phyloP scores from a whole-genome alignment of 2,113 vertebrate genomes.

The Camelus dromedarius region DNA sequence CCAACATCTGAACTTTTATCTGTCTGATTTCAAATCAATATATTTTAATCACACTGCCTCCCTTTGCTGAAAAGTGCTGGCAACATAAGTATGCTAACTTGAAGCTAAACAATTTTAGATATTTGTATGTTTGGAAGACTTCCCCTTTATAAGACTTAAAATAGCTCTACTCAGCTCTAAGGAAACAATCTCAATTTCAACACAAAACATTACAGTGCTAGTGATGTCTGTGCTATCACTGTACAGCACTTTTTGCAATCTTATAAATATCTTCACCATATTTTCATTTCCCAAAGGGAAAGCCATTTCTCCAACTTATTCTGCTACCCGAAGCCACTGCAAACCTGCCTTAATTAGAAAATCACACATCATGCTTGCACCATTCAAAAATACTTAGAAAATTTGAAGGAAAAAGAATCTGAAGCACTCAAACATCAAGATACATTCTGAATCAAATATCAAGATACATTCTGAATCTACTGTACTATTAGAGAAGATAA shows the following conservation, averaged over 20 bases:
- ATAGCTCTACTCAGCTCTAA: not conserved
- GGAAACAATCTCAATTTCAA: not conserved
- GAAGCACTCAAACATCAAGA: slow-evolving; percentile 28
- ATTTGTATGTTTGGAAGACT: slow-evolving; percentile 6
- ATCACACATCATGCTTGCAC: not conserved
- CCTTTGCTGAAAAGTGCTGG: slow-evolving; percentile 4
- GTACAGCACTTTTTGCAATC: not conserved
- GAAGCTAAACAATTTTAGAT: slow-evolving; percentile 41
- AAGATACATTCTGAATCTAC: slow-evolving; percentile 45
- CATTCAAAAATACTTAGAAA: slow-evolving; percentile 47
- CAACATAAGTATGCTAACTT: slow-evolving; percentile 48
- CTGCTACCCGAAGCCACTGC: not conserved
- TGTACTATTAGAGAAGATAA: slow-evolving; percentile 40
- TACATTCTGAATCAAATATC: not conserved
- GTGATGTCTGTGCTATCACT: not conserved
- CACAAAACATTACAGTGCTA: not conserved
- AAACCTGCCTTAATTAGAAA: slow-evolving; percentile 42
- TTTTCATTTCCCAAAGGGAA: slow-evolving; percentile 57
- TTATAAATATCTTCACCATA: not conserved
- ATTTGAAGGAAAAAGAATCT: not conserved
- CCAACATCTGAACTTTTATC: slow-evolving; percentile 9
- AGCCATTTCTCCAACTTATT: not conserved
- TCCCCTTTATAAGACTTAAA: not conserved
- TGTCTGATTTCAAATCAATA: slow-evolving; percentile 38
- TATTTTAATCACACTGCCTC: slow-evolving; percentile 27